phyloP scores from a whole-genome alignment of 1,140 invertebrate genomes.

The Rhizoglyphus robini region DNA sequence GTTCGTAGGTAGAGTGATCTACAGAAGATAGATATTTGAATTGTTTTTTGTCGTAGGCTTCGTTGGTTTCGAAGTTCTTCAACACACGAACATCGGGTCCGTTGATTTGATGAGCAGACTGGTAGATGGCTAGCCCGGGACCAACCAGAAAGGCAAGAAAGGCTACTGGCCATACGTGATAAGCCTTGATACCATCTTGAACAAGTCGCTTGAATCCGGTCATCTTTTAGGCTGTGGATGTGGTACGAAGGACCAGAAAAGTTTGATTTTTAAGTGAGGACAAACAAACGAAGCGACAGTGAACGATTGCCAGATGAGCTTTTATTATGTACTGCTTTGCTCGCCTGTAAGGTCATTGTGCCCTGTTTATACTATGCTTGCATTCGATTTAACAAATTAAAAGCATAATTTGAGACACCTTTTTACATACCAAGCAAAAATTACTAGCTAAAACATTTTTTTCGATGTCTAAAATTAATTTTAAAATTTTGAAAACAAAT shows the following conservation, averaged over 20 bases:
- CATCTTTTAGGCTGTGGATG: neutral
- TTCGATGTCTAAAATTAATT: too few species aligned
- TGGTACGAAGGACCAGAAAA: neutral
- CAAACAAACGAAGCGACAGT: neutral
- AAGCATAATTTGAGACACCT: too few species aligned
- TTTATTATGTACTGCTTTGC: neutral
- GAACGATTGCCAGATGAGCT: too few species aligned
- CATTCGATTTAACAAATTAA: too few species aligned
- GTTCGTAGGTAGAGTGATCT: conserved; percentile 1
- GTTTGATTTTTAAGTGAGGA: neutral
- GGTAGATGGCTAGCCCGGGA: conserved; percentile 1
- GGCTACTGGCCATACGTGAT: conserved; percentile 12
- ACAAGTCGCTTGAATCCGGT: neutral
- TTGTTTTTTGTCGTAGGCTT: conserved; percentile 8
- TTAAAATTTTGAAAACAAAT: too few species aligned
- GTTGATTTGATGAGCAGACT: conserved; percentile 1
- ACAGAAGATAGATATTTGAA: conserved; percentile 6
- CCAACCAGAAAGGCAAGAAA: conserved; percentile 13
- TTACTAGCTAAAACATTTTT: too few species aligned
- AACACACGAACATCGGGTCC: conserved; percentile 7
- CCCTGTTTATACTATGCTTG: neutral
- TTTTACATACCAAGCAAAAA: too few species aligned
- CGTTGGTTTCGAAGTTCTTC: conserved; percentile 9
- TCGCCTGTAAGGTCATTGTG: neutral
- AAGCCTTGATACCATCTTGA: conserved; percentile 4